Evolutionary conservation across 1,140 invertebrate genomes (phyloP), one percentile per base, ranked within the genome.

Genomic region (Linepithema humile): DNA sequence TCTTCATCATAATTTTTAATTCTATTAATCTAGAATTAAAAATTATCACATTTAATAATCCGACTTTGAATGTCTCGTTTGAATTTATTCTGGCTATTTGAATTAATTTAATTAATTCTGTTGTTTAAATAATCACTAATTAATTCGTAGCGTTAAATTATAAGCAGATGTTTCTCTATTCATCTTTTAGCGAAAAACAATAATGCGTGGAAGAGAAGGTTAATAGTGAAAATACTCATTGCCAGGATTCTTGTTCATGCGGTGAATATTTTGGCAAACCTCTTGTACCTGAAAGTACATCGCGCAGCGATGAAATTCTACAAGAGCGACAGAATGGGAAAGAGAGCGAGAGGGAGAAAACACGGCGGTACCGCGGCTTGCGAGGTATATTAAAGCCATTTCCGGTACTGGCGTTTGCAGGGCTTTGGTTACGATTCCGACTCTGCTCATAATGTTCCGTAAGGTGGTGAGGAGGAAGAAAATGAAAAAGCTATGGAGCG

Each of bases 371-470:
- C 45, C 20, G 12, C 15, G 10, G 5, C 35, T 53, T 55, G 50
- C 32, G 26, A 88, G 59, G 83, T 88, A 75, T 88, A 87, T 88
- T 84, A 87, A 87, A 86, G 38, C 84, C 60, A 82, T 87, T 87
- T 87, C 85, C 85, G 20, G 64, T 73, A 50, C 15, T 73, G 69
- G 45, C 60, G 62, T 84, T 84, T 78, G 62, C 35, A 32, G 38
- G 43, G 83, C 83, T 84, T 80, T 86, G 77, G 23, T 77, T 50
- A 75, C 38, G 50, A 35, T 73, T 55, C 32, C n/a, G 23, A 67
- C 59, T 84, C 48, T 60, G 23, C 48, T 83, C 53, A 80, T 80
- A 80, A 80, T 55, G 48, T 43, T 70, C 75, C 17, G 12, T 48
- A 48, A 77, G 43, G 43, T 43, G 35, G 75, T 48, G 69, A 73